Evolutionary conservation across 2,113 vertebrate species (phyloP).

Genomic region (Pygoscelis antarcticus): DNA sequence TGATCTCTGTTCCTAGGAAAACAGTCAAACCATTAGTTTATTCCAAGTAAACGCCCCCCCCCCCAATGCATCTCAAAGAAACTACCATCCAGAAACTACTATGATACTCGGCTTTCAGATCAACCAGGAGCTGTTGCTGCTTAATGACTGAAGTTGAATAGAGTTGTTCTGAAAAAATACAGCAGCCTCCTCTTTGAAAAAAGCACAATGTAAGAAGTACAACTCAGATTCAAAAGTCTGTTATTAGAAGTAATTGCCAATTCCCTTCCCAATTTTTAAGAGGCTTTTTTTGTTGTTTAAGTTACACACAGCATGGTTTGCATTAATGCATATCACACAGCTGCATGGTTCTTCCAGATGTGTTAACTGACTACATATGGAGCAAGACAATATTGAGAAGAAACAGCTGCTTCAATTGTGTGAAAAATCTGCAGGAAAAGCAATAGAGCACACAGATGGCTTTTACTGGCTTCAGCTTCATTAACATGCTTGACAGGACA

Average conservation of each 20-base stretch:
- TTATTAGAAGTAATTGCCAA: not conserved
- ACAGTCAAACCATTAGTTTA: conserved; percentile 22
- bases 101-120: not conserved
- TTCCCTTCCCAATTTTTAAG: not conserved
- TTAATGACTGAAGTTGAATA: not conserved
- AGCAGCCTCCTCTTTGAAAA: not conserved
- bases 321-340: not conserved
- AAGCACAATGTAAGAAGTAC: not conserved
- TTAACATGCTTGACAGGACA: not conserved
- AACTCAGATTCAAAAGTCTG: not conserved
- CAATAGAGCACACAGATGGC: not conserved
- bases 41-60: not conserved
- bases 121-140: not conserved
- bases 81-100: not conserved
- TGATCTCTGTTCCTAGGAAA: conserved; percentile 91
- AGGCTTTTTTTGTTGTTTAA: not conserved
- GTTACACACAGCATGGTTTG: not conserved
- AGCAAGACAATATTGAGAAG: not conserved
- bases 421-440: not conserved
- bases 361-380: not conserved
- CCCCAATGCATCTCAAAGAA: not conserved
- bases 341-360: conserved; percentile 12
- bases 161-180: not conserved
- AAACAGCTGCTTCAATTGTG: conserved; percentile 1
- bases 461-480: not conserved